phyloP scores from a whole-genome alignment of 2,113 vertebrate species.

The Nothoprocta perdicaria region DNA sequence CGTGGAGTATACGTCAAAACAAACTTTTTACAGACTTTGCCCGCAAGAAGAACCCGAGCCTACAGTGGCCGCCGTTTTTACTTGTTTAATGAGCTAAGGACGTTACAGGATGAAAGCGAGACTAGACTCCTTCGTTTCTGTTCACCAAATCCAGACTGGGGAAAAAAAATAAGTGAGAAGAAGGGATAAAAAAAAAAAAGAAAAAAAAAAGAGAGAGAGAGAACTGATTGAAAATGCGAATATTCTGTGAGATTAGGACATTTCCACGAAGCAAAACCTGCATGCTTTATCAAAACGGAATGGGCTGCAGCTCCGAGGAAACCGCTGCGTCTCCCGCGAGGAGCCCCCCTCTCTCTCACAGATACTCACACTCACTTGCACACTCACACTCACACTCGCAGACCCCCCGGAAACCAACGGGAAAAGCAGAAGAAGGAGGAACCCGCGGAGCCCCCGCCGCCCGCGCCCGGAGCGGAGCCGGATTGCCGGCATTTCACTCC shows the following conservation, averaged over 20 bases:
- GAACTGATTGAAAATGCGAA: conserved; percentile 38
- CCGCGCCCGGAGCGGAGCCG: too few species aligned
- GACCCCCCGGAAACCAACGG: conserved; percentile 61
- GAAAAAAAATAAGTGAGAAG: neutral
- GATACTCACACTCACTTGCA: neutral
- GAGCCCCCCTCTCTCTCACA: conserved; percentile 6
- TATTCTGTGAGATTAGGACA: conserved; percentile 61
- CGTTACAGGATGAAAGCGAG: conserved; percentile 73
- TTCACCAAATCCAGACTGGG: conserved; percentile 70
- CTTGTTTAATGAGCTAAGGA: conserved; percentile 81
- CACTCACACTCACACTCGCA: neutral
- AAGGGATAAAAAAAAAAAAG: neutral
- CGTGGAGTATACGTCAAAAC: conserved; percentile 75
- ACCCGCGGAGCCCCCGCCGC: conserved; percentile 31
- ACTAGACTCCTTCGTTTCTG: conserved; percentile 75
- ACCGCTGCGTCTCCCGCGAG: conserved; percentile 12
- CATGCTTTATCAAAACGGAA: conserved; percentile 74
- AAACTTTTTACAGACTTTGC: conserved; percentile 73
- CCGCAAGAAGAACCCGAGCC: conserved; percentile 74
- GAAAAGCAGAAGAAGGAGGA: conserved; percentile 57
- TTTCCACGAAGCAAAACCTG: conserved; percentile 64
- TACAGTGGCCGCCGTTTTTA: conserved; percentile 75
- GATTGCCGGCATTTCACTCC: conserved; percentile 22
- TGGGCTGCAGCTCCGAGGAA: conserved; percentile 57
- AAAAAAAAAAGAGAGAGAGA: neutral